Evolutionary conservation across 2,797 vertebrate genomes (phyloP), one percentile per base, ranked within the genome.

Genomic region (Oryzias sinensis): DNA sequence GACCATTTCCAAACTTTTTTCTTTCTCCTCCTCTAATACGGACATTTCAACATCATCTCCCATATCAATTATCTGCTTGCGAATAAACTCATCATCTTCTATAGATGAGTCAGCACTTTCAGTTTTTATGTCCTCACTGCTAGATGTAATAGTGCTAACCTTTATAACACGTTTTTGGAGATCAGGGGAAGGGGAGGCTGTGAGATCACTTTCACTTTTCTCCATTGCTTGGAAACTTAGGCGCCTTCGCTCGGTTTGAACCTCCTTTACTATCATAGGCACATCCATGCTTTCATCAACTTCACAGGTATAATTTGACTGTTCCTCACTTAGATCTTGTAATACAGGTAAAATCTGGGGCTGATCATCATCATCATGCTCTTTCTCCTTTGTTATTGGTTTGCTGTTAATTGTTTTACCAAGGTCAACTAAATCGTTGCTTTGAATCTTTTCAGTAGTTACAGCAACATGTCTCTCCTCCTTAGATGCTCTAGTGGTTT

Each of bases 71-170:
- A 97, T 95, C 68, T 98, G 95, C 63, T 91, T 94, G 27, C 95
- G 90, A 60, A 98, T 95, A 53, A 96, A 96, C 51, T 97, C 96
- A 83, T 98, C 96, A 52, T 97, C 96, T 50, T 97, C 96, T 20
- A 90, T 88, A 6, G 94, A 95, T 42, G 95, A 97, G 59, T 94
- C 94, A 58, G 93, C 94, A 40, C 95, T 95, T 55, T 95, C 95
- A 53, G 86, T 91, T 87, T 96, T 96, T 59, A 93, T 91, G 2
- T 98, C 96, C 49, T 98, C 96, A 70, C 94, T 97, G 79, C 95
- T 96, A 5, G 96, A 97, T 44, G 96, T 95, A 64, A 91, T 72
- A 62, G 90, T 66, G 49, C 86, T 93, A 13, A 93, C 59, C 75
- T 92, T 90, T 37, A 88, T 70, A 65, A 82, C 91, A 85, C 89